A percentile compares a stretch with the other conserved stretches of the same genome.
Conservation (phyloP, 1,140 invertebrate genomes). For the Drosophila tani region DNA sequence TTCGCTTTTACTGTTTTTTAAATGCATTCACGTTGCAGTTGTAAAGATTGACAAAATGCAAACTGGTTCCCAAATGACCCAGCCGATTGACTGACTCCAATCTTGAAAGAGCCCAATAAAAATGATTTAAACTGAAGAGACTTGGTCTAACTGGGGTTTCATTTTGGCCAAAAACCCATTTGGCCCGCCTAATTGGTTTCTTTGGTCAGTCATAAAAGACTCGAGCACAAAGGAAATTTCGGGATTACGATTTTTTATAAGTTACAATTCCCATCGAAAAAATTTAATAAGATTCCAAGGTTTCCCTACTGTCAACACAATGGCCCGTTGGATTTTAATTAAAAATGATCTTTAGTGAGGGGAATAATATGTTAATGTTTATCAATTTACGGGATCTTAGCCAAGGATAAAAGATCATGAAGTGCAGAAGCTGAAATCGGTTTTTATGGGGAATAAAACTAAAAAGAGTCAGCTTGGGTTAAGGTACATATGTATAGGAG, state of each 20-base stretch:
- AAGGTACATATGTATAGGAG: no score
- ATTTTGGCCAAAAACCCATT: conserved; percentile 27
- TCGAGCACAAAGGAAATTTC: conserved; percentile 10
- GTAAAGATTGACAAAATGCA: conserved; percentile 55
- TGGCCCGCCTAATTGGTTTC: conserved; percentile 27
- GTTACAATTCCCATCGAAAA: conserved; percentile 5
- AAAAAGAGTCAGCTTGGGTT: no score
- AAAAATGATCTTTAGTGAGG: conserved; percentile 34
- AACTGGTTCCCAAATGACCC: conserved; percentile 65
- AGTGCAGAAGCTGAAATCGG: background rate
- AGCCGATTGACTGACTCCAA: conserved; percentile 17
- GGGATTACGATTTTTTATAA: conserved; percentile 22
- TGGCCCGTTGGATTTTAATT: conserved; percentile 21
- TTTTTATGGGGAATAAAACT: background rate
- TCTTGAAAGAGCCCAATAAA: conserved; percentile 50
- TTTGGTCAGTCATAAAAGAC: conserved; percentile 15
- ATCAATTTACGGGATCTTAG: conserved; percentile 7
- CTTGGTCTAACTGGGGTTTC: conserved; percentile 19
- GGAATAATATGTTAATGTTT: conserved; percentile 29
- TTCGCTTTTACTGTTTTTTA: conserved; percentile 59
- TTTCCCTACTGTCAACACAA: conserved; percentile 19
- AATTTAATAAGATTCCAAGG: conserved; percentile 25
- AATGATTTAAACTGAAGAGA: conserved; percentile 64
- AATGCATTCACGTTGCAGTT: conserved; percentile 71
- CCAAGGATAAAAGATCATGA: conserved; percentile 11